These are phyloP conservation scores for Andrena cerasifolii DNA, from an alignment of 1,140 invertebrate genomes.

Conservation along the genomic window DNA sequence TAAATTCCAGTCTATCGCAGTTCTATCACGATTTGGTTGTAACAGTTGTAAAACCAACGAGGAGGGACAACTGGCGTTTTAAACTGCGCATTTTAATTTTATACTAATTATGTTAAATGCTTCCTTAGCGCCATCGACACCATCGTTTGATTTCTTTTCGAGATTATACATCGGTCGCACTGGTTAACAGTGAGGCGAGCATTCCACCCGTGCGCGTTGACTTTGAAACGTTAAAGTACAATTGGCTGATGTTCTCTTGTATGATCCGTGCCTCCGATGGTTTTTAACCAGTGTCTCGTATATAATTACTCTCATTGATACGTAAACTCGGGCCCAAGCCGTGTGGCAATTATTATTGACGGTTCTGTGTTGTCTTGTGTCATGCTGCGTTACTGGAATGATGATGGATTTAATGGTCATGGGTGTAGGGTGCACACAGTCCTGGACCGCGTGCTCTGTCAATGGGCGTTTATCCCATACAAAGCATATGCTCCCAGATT, in stretches of 20 bases:
- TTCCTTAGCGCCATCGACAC: slow-evolving; percentile 35
- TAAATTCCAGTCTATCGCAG: slow-evolving; percentile 6
- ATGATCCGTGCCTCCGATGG: slow-evolving; percentile 40
- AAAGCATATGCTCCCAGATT: slow-evolving; percentile 92
- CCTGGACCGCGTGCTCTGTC: slow-evolving; percentile 92
- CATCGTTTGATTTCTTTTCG: slow-evolving; percentile 33
- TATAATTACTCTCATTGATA: slow-evolving; percentile 38
- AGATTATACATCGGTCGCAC: slow-evolving; percentile 28
- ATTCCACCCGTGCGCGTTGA: neutral
- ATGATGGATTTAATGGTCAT: slow-evolving; percentile 72
- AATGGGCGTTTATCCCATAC: slow-evolving; percentile 93
- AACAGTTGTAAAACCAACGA: slow-evolving; percentile 9
- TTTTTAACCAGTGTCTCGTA: slow-evolving; percentile 41
- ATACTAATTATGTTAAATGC: slow-evolving; percentile 40
- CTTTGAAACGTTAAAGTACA: neutral
- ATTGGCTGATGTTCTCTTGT: slow-evolving; percentile 36
- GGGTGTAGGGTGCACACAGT: slow-evolving; percentile 91
- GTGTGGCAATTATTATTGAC: slow-evolving; percentile 66
- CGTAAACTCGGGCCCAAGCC: slow-evolving; percentile 12
- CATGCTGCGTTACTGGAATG: slow-evolving; percentile 78
- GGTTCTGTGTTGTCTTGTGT: slow-evolving; percentile 78
- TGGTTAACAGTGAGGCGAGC: slow-evolving; percentile 32
- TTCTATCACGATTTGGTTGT: neutral
- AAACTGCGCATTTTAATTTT: slow-evolving; percentile 25
- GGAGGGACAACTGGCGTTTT: neutral